These are phyloP conservation scores for Stigmatopora nigra DNA, from an alignment of 2,113 vertebrate species.

Conservation along the genomic window DNA sequence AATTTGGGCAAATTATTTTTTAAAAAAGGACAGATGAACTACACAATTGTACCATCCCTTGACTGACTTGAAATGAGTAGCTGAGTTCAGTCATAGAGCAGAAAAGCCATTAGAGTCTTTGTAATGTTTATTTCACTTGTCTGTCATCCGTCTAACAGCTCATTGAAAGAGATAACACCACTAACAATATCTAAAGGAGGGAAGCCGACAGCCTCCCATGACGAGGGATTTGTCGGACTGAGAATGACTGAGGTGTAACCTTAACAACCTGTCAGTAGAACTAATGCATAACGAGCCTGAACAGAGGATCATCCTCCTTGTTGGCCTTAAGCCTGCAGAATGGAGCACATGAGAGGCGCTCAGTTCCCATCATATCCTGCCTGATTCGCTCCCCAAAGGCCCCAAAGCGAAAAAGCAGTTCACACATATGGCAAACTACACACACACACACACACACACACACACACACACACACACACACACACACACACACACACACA, in stretches of 20 bases:
- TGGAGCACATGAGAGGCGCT: constrained; percentile 22
- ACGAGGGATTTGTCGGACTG: constrained; percentile 52
- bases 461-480: too few relatives aligned
- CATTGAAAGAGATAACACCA: constrained; percentile 27
- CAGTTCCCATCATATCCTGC: constrained; percentile 29
- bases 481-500: too few relatives aligned
- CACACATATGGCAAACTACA: constrained; percentile 3
- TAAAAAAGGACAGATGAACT: neutral
- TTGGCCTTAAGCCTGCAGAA: constrained; percentile 49
- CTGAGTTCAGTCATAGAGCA: neutral
- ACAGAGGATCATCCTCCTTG: constrained; percentile 59
- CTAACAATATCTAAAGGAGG: constrained; percentile 36
- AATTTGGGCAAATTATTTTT: neutral
- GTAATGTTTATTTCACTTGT: neutral
- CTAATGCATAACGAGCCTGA: constrained; percentile 48
- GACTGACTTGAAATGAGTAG: neutral
- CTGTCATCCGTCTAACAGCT: constrained; percentile 30
- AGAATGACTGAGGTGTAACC: constrained; percentile 59
- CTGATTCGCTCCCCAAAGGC: constrained; percentile 20
- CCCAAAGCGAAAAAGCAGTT: constrained; percentile 13
- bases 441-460: too few relatives aligned
- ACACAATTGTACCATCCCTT: neutral
- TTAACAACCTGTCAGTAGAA: constrained; percentile 61
- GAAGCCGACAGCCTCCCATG: constrained; percentile 46
- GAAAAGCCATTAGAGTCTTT: neutral